Percentiles rank a stretch among this genome's conserved stretches.
Conservation (phyloP, 1,140 invertebrate species). For the Chelonus insularis region DNA sequence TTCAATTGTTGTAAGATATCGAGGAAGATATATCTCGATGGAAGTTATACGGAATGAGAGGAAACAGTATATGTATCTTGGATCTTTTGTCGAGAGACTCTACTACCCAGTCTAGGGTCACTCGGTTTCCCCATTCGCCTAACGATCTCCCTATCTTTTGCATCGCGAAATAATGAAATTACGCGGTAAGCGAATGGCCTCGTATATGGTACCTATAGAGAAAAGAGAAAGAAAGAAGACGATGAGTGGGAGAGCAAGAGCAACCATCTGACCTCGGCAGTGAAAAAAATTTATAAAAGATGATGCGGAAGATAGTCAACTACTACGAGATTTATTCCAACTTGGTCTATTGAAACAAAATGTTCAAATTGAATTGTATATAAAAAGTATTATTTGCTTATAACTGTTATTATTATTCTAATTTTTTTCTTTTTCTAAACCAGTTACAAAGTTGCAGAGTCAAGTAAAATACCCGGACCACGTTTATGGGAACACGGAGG, state of each 20-base stretch:
- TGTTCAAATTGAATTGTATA: not conserved
- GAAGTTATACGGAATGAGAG: not conserved
- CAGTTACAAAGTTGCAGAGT: slow-evolving; percentile 8
- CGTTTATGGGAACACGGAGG: slow-evolving; percentile 42
- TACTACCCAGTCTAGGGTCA: slow-evolving; percentile 14
- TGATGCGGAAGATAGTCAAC: slow-evolving; percentile 5
- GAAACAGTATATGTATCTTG: not conserved
- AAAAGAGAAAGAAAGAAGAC: slow-evolving; percentile 7
- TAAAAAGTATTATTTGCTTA: not conserved
- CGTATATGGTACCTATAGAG: not conserved
- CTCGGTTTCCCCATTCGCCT: slow-evolving; percentile 29
- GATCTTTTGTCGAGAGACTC: not conserved
- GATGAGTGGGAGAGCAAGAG: slow-evolving; percentile 15
- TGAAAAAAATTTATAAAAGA: slow-evolving; percentile 3
- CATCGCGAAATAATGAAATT: slow-evolving; percentile 55
- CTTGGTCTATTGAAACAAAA: not conserved
- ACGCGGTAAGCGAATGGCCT: slow-evolving; percentile 41
- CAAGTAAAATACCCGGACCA: slow-evolving; percentile 10
- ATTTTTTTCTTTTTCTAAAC: slow-evolving; percentile 1
- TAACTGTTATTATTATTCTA: not conserved
- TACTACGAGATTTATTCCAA: slow-evolving; percentile 7
- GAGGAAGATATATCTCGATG: not conserved
- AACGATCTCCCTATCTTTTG: slow-evolving; percentile 36
- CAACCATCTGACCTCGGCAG: slow-evolving; percentile 16
- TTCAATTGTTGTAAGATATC: not conserved